phyloP scores from a whole-genome alignment of 2,113 vertebrate species.

The Clarias batrachus region DNA sequence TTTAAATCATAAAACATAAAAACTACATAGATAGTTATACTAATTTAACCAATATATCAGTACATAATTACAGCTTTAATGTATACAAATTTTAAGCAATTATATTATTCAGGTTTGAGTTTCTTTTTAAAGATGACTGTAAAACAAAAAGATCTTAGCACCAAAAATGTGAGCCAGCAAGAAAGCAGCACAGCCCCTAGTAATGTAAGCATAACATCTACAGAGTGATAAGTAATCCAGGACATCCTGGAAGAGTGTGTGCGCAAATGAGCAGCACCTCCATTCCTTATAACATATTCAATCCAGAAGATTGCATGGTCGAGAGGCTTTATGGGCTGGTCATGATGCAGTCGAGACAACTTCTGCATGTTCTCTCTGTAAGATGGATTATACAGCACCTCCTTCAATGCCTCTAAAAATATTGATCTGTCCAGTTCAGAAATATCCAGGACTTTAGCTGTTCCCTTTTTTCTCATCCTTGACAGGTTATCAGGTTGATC shows the following conservation, averaged over 20 bases:
- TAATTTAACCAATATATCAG: not conserved
- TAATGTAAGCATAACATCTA: conserved; percentile 76
- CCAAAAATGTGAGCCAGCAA: conserved; percentile 39
- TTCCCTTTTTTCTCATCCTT: conserved; percentile 63
- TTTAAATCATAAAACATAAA: not conserved
- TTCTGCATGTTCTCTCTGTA: conserved; percentile 86
- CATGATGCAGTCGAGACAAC: conserved; percentile 83
- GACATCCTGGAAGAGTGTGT: conserved; percentile 80
- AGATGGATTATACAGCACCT: conserved; percentile 59
- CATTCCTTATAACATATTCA: conserved; percentile 87
- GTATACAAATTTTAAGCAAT: not conserved
- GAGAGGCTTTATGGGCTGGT: conserved; percentile 84
- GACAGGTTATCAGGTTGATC: conserved; percentile 71
- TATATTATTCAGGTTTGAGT: conserved; percentile 57
- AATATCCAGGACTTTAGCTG: conserved; percentile 63
- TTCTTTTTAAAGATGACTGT: conserved; percentile 52
- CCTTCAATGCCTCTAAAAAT: conserved; percentile 61
- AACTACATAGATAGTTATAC: not conserved
- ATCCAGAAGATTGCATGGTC: conserved; percentile 88
- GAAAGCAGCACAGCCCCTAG: conserved; percentile 41
- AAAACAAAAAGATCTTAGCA: conserved; percentile 54
- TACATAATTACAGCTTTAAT: not conserved
- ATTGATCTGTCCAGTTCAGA: conserved; percentile 54
- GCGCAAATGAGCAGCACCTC: conserved; percentile 82
- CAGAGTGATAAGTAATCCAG: conserved; percentile 85